Percentiles rank a stretch among this genome's conserved stretches.
Conservation (phyloP, 2,113 vertebrate genomes). For the Electrona antarctica region DNA sequence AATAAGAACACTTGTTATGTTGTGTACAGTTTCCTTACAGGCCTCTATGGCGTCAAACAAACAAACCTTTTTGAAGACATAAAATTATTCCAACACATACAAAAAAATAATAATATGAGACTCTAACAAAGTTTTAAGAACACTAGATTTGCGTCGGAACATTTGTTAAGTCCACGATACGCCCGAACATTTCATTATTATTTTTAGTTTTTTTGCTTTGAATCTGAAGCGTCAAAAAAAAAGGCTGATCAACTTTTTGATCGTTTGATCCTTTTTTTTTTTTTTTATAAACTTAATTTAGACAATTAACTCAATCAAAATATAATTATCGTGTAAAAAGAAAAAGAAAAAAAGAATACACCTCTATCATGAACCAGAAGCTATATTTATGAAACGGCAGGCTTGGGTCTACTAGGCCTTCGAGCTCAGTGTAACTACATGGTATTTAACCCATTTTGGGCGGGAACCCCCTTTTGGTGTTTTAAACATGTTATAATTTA, state of each 20-base stretch:
- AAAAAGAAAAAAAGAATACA: slow-evolving; percentile 22
- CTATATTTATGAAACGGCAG: slow-evolving; percentile 64
- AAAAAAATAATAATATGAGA: too few species aligned
- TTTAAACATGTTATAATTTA: too few species aligned
- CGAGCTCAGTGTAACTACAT: slow-evolving; percentile 48
- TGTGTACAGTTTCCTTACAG: slow-evolving; percentile 50
- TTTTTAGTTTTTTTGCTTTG: not conserved
- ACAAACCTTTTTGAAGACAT: too few species aligned
- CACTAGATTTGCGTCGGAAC: slow-evolving; percentile 51
- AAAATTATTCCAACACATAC: too few species aligned
- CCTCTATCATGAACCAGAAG: slow-evolving; percentile 51
- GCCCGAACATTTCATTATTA: not conserved
- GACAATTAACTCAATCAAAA: slow-evolving; percentile 53
- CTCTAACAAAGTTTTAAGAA: slow-evolving; percentile 21
- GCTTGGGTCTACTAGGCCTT: slow-evolving; percentile 45
- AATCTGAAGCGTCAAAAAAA: slow-evolving; percentile 42
- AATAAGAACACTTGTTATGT: slow-evolving; percentile 50
- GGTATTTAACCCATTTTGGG: slow-evolving; percentile 31
- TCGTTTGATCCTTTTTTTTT: not conserved
- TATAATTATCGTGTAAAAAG: slow-evolving; percentile 52
- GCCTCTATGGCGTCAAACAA: slow-evolving; percentile 48
- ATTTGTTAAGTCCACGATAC: slow-evolving; percentile 21
- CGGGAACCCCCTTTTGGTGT: too few species aligned
- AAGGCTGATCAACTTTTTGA: too few species aligned
- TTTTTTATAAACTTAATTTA: slow-evolving; percentile 58